Conservation (phyloP, 2,888 invertebrate species). For the Stenolophus ochropezus region DNA sequence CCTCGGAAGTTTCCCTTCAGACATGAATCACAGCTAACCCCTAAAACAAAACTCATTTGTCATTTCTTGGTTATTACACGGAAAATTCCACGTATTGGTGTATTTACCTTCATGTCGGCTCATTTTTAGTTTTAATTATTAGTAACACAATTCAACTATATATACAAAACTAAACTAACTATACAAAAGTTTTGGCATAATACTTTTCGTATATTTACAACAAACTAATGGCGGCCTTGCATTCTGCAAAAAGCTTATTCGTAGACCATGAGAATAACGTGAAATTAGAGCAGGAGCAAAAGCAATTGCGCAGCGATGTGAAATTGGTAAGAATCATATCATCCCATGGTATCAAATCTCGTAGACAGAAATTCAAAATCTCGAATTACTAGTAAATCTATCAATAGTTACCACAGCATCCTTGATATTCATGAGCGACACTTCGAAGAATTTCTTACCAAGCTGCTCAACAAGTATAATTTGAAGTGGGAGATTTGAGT, state of each 20-base stretch:
- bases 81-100: too few relatives aligned
- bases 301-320: not conserved
- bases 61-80: too few relatives aligned
- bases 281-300: not conserved
- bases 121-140: slow-evolving; percentile 77
- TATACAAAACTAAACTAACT: slow-evolving; percentile 22
- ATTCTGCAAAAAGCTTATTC: slow-evolving; percentile 43
- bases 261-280: not conserved
- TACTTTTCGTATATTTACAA: slow-evolving; percentile 11
- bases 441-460: too few relatives aligned
- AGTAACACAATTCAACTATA: not conserved
- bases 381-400: too few relatives aligned
- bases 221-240: slow-evolving; percentile 49
- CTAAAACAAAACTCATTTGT: slow-evolving; percentile 75
- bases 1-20: slow-evolving; percentile 98
- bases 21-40: slow-evolving; percentile 99
- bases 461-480: too few relatives aligned
- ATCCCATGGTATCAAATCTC: not conserved
- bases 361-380: too few relatives aligned
- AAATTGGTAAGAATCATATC: not conserved
- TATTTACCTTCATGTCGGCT: slow-evolving; percentile 94
- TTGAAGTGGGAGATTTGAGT: too few relatives aligned
- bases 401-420: too few relatives aligned
- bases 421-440: too few relatives aligned
- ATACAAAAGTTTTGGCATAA: slow-evolving; percentile 7